A percentile compares a stretch with the other conserved stretches of the same genome.
These are phyloP conservation scores for Caenorhabditis afra DNA, from an alignment of 2,888 invertebrate species.

Conservation along the genomic window DNA sequence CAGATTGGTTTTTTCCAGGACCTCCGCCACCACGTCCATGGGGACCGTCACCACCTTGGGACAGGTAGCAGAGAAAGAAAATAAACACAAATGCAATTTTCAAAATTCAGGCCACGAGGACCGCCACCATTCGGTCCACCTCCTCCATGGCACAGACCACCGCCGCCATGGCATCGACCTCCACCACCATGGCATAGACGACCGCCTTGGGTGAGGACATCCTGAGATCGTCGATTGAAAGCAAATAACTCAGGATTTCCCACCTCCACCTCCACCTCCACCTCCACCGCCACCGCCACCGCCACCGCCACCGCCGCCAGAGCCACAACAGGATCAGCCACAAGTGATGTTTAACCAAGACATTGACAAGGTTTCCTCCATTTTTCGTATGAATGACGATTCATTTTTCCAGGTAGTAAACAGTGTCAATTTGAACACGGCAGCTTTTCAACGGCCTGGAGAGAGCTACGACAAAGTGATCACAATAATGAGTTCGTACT, in stretches of 20 bases:
- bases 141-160: conserved; percentile 23
- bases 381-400: too few species aligned
- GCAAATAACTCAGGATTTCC: conserved; percentile 22
- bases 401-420: conserved; percentile 60
- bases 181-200: conserved; percentile 47
- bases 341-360: conserved; percentile 50
- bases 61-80: conserved; percentile 18
- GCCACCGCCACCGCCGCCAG: conserved; percentile 38
- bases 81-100: too few species aligned
- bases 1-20: conserved; percentile 58
- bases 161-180: conserved; percentile 51
- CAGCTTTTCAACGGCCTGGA: conserved; percentile 63
- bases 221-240: too few species aligned
- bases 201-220: conserved; percentile 38
- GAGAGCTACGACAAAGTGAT: conserved; percentile 68
- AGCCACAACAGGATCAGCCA: conserved; percentile 28
- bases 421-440: conserved; percentile 57
- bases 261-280: conserved; percentile 28
- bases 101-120: conserved; percentile 27
- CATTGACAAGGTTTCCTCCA: conserved; percentile 51
- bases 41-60: conserved; percentile 52
- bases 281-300: conserved; percentile 55
- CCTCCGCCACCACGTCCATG: conserved; percentile 43
- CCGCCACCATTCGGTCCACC: conserved; percentile 30
- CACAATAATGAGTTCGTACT: conserved; percentile 56